A percentile compares a stretch with the other conserved stretches of the same genome.
These are phyloP conservation scores for Dromococcyx pavoninus DNA, from an alignment of 2,797 vertebrate species.

Conservation along the genomic window DNA sequence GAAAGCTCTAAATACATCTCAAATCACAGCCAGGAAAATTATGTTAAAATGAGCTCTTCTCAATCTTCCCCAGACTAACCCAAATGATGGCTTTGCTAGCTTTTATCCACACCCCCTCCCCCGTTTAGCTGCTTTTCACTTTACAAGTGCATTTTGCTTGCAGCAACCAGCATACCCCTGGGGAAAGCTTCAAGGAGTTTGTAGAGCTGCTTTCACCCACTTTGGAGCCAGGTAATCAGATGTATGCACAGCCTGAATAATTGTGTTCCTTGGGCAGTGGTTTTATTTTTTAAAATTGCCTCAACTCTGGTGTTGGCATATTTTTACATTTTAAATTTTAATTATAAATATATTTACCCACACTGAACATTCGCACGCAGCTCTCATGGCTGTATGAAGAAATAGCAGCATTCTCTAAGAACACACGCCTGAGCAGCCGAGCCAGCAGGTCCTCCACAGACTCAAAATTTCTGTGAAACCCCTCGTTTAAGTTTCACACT, in stretches of 20 bases:
- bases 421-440: not conserved
- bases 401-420: not conserved
- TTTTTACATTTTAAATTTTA: constrained; percentile 20
- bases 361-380: not conserved
- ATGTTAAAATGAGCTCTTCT: not conserved
- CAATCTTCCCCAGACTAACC: not conserved
- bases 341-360: not conserved
- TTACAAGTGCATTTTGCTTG: not conserved
- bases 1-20: not conserved
- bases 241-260: not conserved
- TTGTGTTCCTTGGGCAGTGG: not conserved
- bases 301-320: constrained; percentile 3
- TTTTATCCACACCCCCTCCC: not conserved
- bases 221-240: not conserved
- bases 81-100: not conserved
- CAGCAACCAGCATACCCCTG: accelerated
- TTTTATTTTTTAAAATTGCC: not conserved
- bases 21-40: not conserved
- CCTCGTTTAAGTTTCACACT: not conserved
- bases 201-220: not conserved
- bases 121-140: not conserved
- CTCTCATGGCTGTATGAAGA: not conserved
- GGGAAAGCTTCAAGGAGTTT: not conserved
- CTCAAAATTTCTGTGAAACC: not conserved
- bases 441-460: not conserved